A percentile compares a stretch with the other conserved stretches of the same genome.
Evolutionary conservation across 2,113 vertebrate genomes (phyloP).

Genomic region (Tauraco erythrolophus): DNA sequence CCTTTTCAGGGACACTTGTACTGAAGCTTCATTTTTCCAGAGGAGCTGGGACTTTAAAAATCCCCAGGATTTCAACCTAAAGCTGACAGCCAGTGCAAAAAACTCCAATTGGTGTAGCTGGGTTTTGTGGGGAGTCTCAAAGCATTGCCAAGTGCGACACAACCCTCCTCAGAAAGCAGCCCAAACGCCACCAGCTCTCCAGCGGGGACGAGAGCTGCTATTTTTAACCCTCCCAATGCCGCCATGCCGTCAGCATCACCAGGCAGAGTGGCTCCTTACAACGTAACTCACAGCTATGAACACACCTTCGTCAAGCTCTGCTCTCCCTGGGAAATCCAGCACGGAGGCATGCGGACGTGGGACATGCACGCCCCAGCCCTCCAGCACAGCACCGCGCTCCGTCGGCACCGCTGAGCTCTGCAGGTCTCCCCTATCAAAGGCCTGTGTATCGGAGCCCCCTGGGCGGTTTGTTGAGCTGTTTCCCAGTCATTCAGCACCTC

Average conservation of each 20-base stretch:
- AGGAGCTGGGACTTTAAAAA: background rate
- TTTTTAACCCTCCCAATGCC: background rate
- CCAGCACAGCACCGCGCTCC: rapidly evolving
- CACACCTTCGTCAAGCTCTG: background rate
- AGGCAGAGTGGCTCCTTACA: background rate
- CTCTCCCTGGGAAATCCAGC: background rate
- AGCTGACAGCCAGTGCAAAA: background rate
- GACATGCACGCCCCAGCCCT: rapidly evolving
- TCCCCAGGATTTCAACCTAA: background rate
- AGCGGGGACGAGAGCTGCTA: background rate
- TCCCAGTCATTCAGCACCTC: background rate
- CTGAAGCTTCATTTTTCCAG: background rate
- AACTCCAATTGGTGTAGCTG: background rate
- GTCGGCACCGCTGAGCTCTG: rapidly evolving
- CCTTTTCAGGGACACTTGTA: background rate
- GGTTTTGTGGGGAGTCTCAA: background rate
- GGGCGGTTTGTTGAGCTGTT: background rate
- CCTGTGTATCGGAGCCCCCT: background rate
- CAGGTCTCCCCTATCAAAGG: rapidly evolving
- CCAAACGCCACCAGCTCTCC: background rate
- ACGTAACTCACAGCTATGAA: background rate
- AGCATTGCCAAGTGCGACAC: background rate
- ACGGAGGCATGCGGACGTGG: rapidly evolving
- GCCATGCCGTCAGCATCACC: rapidly evolving
- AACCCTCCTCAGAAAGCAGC: background rate